Evolutionary conservation across 2,113 vertebrate species (phyloP).

Genomic region (Microtus pennsylvanicus): DNA sequence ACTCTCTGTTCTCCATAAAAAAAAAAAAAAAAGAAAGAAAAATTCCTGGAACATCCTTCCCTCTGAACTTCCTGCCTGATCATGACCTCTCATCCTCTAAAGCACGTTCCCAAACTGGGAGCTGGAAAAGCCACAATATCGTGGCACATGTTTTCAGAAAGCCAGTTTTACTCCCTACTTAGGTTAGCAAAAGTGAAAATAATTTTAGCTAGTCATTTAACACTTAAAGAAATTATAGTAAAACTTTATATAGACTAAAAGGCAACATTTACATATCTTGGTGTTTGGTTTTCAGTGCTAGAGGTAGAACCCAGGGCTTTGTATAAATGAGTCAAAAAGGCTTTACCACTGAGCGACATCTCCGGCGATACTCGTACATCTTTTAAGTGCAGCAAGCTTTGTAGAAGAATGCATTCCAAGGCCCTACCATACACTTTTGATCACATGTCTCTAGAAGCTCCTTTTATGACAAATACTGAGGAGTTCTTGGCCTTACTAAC

Average conservation of each 20-base stretch:
- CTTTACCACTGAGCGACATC: neutral
- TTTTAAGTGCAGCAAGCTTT: neutral
- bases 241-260: neutral
- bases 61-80: neutral
- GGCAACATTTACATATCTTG: neutral
- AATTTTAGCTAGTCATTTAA: neutral
- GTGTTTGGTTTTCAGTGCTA: neutral
- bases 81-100: neutral
- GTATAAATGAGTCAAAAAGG: neutral
- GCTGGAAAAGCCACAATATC: neutral
- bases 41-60: neutral
- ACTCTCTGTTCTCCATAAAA: neutral
- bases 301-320: neutral
- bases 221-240: neutral
- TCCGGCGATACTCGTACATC: accelerated
- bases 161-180: neutral
- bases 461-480: neutral
- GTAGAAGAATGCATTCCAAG: neutral
- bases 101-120: neutral
- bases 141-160: neutral
- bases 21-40: neutral
- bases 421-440: neutral
- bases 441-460: neutral
- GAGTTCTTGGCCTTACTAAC: neutral
- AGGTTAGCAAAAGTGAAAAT: neutral